Base-by-base conservation (phyloP, 2,888 invertebrate genomes). In the Lasiommata megera region DNA sequence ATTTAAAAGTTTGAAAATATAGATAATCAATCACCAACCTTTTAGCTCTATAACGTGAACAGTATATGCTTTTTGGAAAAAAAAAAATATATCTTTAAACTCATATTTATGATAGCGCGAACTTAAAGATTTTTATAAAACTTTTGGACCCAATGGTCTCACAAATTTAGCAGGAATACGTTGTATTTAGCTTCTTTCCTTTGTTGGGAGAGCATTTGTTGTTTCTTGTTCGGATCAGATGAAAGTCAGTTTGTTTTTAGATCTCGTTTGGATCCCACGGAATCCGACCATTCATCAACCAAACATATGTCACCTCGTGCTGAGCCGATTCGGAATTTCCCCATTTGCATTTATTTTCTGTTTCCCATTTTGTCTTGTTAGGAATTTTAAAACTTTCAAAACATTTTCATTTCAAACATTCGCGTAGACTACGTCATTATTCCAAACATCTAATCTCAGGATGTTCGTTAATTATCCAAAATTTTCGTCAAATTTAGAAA, bases 321-420 rank as follows among this genome's bases (percentile, higher is more conserved):
- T 76, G 69, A 73, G 76, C 78, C 76, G 78, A 79, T 80, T 77
- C 79, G 80, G 80, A 71, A 85, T 81, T 82, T 78, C 73, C 76
- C 75, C 80, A 82, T 83, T 82, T 77, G 77, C 76, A 78, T 79
- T 79, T 72, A 78, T 76, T 71, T 63, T 66, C 60, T 66, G 67
- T 67, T 47, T 56, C 71, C 65, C 69, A 66, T 64, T 68, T 63
- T 54, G 61, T 64, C 56, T 66, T 62, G 38, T 62, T 58, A 65
- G 71, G 77, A 73, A 84, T 85, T 82, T 84, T 82, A 80, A 84
- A 81, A 83, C 72, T 77, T 79, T 74, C 77, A 80, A 79, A 84
- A 84, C 76, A 84, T 64, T 29, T 62, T 60, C 43, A 47, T 53
- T 54, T 52, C 47, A 46, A 31, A 41, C 44, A 46, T 36, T 16